Conservation (phyloP, 2,888 invertebrate species). For the Uropetala carovei region DNA sequence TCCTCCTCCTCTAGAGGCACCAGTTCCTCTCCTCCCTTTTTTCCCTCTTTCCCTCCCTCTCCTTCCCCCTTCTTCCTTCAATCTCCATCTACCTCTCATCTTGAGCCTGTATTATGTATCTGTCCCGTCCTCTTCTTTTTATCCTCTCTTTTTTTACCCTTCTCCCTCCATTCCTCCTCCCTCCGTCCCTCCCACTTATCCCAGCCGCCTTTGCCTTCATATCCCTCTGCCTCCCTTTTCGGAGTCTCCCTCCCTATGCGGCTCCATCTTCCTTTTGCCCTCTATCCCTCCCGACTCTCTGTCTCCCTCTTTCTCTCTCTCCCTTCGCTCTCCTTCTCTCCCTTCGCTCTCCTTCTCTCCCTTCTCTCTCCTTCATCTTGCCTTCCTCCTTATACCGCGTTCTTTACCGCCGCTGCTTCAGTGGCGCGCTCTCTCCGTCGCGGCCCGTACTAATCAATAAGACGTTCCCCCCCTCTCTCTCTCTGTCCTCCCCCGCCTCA, state of each 20-base stretch:
- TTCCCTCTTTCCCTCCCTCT: not conserved
- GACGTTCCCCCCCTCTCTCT: constrained; percentile 24
- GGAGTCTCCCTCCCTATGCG: not conserved
- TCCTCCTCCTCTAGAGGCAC: not conserved
- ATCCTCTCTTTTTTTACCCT: not conserved
- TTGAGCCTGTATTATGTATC: constrained; percentile 36
- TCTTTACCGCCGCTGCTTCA: constrained; percentile 31
- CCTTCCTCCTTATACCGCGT: not conserved
- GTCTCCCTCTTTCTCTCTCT: not conserved
- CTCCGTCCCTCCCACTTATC: not conserved
- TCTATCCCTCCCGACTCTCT: not conserved
- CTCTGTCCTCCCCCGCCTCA: not conserved
- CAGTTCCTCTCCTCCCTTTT: not conserved
- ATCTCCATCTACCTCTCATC: constrained; percentile 24
- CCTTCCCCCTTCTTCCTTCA: not conserved
- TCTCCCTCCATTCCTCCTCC: not conserved
- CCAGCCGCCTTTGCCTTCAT: not conserved
- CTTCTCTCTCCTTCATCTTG: not conserved
- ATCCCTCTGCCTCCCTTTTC: not conserved
- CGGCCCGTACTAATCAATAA: constrained; percentile 64
- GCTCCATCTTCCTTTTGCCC: not conserved
- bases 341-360: not conserved
- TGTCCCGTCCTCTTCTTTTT: not conserved
- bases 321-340: not conserved
- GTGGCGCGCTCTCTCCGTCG: constrained; percentile 58